Evolutionary conservation across 2,888 invertebrate genomes (phyloP).

Genomic region (Ferrisia virgata): DNA sequence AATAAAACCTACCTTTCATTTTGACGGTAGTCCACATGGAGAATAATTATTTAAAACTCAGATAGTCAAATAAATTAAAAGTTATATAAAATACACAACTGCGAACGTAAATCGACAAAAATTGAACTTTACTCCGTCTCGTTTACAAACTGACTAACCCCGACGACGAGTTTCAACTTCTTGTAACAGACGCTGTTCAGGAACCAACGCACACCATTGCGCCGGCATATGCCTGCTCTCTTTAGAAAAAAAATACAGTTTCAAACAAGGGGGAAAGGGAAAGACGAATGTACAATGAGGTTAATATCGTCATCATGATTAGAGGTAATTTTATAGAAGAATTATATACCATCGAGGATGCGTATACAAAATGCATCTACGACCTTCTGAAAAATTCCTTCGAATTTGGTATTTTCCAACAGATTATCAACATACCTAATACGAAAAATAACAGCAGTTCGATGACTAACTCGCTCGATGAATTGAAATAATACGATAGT

Average conservation of each 20-base stretch:
- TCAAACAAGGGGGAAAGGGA: not conserved
- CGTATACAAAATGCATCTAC: not conserved
- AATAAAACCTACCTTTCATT: not conserved
- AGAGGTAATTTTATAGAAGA: not conserved
- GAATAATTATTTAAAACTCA: not conserved
- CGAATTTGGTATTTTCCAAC: not conserved
- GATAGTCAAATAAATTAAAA: not conserved
- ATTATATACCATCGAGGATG: not conserved
- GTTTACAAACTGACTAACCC: not conserved
- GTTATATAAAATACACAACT: not conserved
- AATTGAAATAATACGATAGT: too few species aligned
- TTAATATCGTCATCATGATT: constrained; percentile 2
- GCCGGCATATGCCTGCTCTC: not conserved
- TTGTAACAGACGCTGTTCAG: constrained; percentile 8
- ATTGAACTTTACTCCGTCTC: not conserved
- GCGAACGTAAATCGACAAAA: not conserved
- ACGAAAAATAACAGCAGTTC: not conserved
- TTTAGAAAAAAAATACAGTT: not conserved
- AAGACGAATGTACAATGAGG: not conserved
- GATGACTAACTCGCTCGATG: not conserved
- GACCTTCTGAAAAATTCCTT: constrained; percentile 24
- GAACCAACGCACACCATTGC: constrained; percentile 4
- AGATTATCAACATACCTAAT: not conserved
- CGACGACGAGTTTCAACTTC: constrained; percentile 7
- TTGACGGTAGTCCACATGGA: not conserved